These are phyloP conservation scores for Hypercompe scribonia DNA, from an alignment of 2,888 invertebrate genomes.

Conservation along the genomic window DNA sequence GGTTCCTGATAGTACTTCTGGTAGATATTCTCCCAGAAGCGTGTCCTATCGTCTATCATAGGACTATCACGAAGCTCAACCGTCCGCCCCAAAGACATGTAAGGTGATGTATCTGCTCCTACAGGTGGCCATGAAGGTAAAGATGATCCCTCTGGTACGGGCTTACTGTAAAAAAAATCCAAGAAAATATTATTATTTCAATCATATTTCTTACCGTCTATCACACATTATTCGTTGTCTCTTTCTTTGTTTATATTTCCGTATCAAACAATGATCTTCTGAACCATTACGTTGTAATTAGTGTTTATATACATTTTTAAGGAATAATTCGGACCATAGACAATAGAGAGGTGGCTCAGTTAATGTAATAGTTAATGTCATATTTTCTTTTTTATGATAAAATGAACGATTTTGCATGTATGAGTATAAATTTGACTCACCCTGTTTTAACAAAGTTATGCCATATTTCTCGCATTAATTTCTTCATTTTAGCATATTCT, in stretches of 20 bases:
- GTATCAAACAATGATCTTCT: too few relatives aligned
- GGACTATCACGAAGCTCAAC: conserved; percentile 46
- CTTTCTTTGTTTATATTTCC: too few relatives aligned
- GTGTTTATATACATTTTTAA: too few relatives aligned
- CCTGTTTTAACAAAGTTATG: conserved; percentile 60
- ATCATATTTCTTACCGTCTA: background rate
- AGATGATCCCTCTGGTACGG: conserved; percentile 30
- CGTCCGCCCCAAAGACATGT: conserved; percentile 57
- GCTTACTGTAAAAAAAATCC: conserved; percentile 20
- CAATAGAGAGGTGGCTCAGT: too few relatives aligned
- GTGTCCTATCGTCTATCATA: conserved; percentile 44
- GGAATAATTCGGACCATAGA: too few relatives aligned
- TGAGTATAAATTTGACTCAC: conserved; percentile 41
- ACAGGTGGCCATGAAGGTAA: conserved; percentile 60
- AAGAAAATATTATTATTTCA: background rate
- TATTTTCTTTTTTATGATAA: too few relatives aligned
- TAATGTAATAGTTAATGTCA: too few relatives aligned
- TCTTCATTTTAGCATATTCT: conserved; percentile 51
- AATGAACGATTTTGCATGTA: too few relatives aligned
- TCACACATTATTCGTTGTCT: background rate
- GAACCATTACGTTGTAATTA: too few relatives aligned
- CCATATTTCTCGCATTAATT: conserved; percentile 59
- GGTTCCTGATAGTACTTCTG: conserved; percentile 57
- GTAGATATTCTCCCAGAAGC: conserved; percentile 64
- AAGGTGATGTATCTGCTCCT: conserved; percentile 44